Evolutionary conservation across 1,140 invertebrate species (phyloP).

Genomic region (Bombus turneri): DNA sequence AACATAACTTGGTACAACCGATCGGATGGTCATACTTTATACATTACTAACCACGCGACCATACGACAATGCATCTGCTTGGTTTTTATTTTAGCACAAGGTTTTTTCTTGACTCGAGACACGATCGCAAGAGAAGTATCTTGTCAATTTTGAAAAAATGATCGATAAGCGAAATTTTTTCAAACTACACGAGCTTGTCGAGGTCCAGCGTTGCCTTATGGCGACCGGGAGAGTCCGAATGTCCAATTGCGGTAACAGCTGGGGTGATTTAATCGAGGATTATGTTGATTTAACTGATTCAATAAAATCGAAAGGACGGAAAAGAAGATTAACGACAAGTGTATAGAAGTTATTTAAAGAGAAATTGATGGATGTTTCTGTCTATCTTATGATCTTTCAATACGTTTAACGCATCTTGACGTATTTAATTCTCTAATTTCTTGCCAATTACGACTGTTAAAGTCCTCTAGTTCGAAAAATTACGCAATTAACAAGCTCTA

Average conservation of each 20-base stretch:
- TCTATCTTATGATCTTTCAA: too few species aligned
- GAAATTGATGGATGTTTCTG: too few species aligned
- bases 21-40: slow-evolving; percentile 44
- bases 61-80: slow-evolving; percentile 29
- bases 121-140: neutral
- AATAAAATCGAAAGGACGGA: neutral
- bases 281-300: neutral
- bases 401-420: too few species aligned
- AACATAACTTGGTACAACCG: slow-evolving; percentile 41
- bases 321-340: neutral
- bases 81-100: neutral
- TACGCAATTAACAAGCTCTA: too few species aligned
- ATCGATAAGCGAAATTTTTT: neutral
- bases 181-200: neutral
- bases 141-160: neutral
- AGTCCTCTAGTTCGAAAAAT: neutral
- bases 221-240: too few species aligned
- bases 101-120: neutral
- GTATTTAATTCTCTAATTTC: too few species aligned
- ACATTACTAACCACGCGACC: slow-evolving; percentile 21
- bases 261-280: neutral
- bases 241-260: slow-evolving; percentile 20
- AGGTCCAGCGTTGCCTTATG: neutral
- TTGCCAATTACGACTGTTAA: too few species aligned
- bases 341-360: neutral